Evolutionary conservation across 2,888 invertebrate genomes (phyloP), one percentile per base, ranked within the genome.

Genomic region (Macrophya annulata): DNA sequence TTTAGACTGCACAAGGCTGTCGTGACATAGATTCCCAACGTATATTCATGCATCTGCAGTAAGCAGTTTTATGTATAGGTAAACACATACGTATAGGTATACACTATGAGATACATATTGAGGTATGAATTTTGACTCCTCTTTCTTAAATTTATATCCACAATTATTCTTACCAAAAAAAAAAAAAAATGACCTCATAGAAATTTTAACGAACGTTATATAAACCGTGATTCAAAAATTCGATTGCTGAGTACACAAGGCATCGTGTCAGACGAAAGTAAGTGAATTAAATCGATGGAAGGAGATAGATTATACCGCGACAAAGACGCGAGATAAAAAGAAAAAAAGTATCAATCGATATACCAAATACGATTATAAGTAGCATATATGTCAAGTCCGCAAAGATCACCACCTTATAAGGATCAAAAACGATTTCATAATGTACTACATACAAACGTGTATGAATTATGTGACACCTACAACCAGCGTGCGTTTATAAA

Each of bases 401-500:
- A 55, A 77, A n/a, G 77, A 77, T 77, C 77, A 77, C 17, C 15
- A 9, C 77, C 77, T 77, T 77, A 77, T 55, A 77, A 77, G 77
- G 77, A 55, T 51, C 45, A 51, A 15, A 55, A 31, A 1, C 3
- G 9, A 25, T 74, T 74, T 45, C 74, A 45, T 45, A 31, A 68
- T 68, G 31, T 31, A n/a, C n/a, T 31, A 31, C 3, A 31, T 31
- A 12, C 37, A 37, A 68, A 68, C 17, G 37, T 68, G 37, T 68
- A 68, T 74, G 25, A 74, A 74, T 45, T 74, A 15, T 25, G 12
- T 21, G 21, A 45, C 25, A 74, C 31, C 31, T 31, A 31, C 45
- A 31, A 45, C 21, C 68, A n/a, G 68, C 68, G 68, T 37, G 8
- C 68, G 68, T 25, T 25, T 31, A 37, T 62, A 37, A 68, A 68